phyloP scores from a whole-genome alignment of 2,888 invertebrate genomes.

The Dryadula phaetusa region DNA sequence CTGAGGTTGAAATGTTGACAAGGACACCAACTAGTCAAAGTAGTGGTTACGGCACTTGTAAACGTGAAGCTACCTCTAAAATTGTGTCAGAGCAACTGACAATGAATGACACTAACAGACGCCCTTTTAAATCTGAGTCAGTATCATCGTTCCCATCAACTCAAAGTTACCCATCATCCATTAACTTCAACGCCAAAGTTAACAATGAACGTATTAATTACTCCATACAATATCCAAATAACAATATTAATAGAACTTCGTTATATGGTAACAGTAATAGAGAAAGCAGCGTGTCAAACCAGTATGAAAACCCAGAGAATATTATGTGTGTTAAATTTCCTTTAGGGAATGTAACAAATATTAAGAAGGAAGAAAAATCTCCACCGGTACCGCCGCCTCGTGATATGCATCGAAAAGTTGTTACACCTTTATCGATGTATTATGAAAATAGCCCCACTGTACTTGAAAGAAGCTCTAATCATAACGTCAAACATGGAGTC shows the following conservation, averaged over 20 bases:
- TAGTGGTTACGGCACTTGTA: conserved; percentile 78
- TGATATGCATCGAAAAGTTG: conserved; percentile 87
- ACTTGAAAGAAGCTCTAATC: conserved; percentile 63
- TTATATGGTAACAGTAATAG: conserved; percentile 70
- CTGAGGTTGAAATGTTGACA: conserved; percentile 81
- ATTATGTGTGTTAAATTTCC: conserved; percentile 82
- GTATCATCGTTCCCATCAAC: conserved; percentile 81
- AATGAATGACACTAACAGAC: conserved; percentile 64
- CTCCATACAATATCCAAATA: conserved; percentile 73
- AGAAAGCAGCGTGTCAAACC: conserved; percentile 67
- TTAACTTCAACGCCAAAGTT: conserved; percentile 82
- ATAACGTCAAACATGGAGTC: conserved; percentile 69
- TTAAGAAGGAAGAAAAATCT: conserved; percentile 75
- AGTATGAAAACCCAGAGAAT: conserved; percentile 71
- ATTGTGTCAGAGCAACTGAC: conserved; percentile 66
- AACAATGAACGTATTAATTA: conserved; percentile 82
- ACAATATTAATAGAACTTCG: conserved; percentile 69
- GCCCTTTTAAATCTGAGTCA: conserved; percentile 77
- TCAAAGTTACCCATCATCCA: conserved; percentile 81
- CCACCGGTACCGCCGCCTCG: conserved; percentile 93
- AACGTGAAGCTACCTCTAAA: conserved; percentile 78
- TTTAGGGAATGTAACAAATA: conserved; percentile 74
- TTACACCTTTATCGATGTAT: conserved; percentile 79
- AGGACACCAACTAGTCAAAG: conserved; percentile 82
- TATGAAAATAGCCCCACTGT: conserved; percentile 73